Evolutionary conservation across 2,888 invertebrate genomes (phyloP).

Genomic region (Epicampocera succincta): DNA sequence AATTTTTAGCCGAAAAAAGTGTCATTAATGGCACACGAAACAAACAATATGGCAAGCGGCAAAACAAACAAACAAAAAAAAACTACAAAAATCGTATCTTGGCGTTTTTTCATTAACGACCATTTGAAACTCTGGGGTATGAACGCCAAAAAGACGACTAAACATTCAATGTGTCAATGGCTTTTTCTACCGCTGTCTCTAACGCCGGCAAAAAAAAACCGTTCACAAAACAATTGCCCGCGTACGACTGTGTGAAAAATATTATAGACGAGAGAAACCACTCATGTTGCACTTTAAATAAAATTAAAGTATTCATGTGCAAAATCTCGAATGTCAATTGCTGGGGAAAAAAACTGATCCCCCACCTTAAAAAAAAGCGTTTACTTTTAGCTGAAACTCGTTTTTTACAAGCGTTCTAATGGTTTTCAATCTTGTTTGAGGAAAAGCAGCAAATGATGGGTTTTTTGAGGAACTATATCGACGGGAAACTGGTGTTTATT

Average conservation of each 20-base stretch:
- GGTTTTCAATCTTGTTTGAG: no score
- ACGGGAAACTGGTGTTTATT: no score
- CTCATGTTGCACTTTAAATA: constrained; percentile 30
- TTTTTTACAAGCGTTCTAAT: not conserved
- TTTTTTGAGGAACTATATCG: no score
- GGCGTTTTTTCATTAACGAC: constrained; percentile 52
- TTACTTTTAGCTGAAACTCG: not conserved
- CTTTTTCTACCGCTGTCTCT: constrained; percentile 42
- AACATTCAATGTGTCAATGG: constrained; percentile 64
- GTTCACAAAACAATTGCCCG: constrained; percentile 45
- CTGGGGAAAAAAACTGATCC: not conserved
- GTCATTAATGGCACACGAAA: constrained; percentile 74
- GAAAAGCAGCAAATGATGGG: no score
- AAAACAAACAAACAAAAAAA: constrained; percentile 30
- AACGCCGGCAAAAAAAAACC: constrained; percentile 45
- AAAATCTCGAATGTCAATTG: constrained; percentile 37
- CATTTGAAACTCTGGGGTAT: constrained; percentile 66
- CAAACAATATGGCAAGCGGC: constrained; percentile 56
- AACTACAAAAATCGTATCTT: not conserved
- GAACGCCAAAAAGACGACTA: constrained; percentile 73
- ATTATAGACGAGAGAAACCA: constrained; percentile 25
- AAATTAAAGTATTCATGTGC: constrained; percentile 50
- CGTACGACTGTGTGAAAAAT: constrained; percentile 52
- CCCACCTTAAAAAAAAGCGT: not conserved
- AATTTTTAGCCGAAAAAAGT: constrained; percentile 61